These are phyloP conservation scores for Coptotermes formosanus DNA, from an alignment of 1,140 invertebrate species.

Conservation along the genomic window DNA sequence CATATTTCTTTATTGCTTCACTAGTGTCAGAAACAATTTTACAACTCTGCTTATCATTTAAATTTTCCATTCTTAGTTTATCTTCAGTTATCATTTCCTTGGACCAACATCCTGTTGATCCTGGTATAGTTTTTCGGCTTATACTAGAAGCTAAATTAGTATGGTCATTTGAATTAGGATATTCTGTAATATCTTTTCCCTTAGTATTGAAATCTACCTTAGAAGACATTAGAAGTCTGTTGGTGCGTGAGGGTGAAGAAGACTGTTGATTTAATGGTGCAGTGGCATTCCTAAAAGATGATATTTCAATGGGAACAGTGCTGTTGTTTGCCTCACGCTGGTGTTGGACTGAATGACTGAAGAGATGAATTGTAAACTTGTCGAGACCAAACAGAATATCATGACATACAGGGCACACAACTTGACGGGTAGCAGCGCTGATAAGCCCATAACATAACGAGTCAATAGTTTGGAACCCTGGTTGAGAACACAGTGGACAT, in stretches of 20 bases:
- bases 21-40: not conserved
- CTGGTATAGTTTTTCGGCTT: not conserved
- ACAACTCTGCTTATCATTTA: not conserved
- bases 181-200: not conserved
- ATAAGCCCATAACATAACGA: conserved; percentile 68
- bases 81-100: not conserved
- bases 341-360: conserved; percentile 57
- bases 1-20: not conserved
- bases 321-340: not conserved
- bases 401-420: conserved; percentile 73
- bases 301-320: not conserved
- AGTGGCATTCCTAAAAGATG: not conserved
- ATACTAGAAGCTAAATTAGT: not conserved
- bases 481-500: conserved; percentile 72
- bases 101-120: not conserved
- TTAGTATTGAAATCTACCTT: not conserved
- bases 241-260: not conserved
- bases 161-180: not conserved
- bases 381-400: conserved; percentile 72
- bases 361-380: conserved; percentile 82
- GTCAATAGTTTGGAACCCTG: conserved; percentile 67
- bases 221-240: not conserved
- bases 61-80: not conserved
- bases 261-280: not conserved
- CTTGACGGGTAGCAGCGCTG: conserved; percentile 67